Evolutionary conservation across 1,140 invertebrate species (phyloP).

Genomic region (Proctacanthus coquilletti): DNA sequence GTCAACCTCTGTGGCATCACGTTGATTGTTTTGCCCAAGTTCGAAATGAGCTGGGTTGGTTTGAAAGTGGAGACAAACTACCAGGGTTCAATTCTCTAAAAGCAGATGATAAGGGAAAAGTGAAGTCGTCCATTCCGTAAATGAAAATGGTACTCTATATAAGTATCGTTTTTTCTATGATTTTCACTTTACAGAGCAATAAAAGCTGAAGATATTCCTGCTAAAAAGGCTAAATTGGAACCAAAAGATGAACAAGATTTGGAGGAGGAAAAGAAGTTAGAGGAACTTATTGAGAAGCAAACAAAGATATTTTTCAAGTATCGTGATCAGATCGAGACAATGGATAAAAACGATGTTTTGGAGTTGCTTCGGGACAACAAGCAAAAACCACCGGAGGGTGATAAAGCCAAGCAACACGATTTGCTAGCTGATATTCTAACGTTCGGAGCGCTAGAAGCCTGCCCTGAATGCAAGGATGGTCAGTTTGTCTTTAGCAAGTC

Average conservation of each 20-base stretch:
- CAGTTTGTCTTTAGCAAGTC: constrained; percentile 56
- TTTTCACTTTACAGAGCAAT: constrained; percentile 32
- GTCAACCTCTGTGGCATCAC: constrained; percentile 77
- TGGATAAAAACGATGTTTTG: constrained; percentile 44
- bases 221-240: constrained; percentile 55
- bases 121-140: constrained; percentile 48
- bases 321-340: constrained; percentile 31
- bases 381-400: constrained; percentile 47
- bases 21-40: constrained; percentile 69
- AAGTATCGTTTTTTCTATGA: constrained; percentile 8
- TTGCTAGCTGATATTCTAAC: constrained; percentile 65
- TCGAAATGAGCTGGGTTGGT: constrained; percentile 51
- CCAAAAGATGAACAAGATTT: constrained; percentile 35
- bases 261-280: constrained; percentile 31
- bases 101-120: constrained; percentile 43
- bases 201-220: constrained; percentile 38
- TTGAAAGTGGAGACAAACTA: constrained; percentile 48
- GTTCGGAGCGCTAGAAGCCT: constrained; percentile 70
- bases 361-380: constrained; percentile 54
- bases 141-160: constrained; percentile 10
- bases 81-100: constrained; percentile 65
- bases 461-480: constrained; percentile 61
- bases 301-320: constrained; percentile 63
- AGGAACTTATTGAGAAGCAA: constrained; percentile 53
- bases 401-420: constrained; percentile 56